Percentiles rank a stretch among this genome's conserved stretches.
Conservation (phyloP, 2,888 invertebrate species). For the Physocephala rufipes region DNA sequence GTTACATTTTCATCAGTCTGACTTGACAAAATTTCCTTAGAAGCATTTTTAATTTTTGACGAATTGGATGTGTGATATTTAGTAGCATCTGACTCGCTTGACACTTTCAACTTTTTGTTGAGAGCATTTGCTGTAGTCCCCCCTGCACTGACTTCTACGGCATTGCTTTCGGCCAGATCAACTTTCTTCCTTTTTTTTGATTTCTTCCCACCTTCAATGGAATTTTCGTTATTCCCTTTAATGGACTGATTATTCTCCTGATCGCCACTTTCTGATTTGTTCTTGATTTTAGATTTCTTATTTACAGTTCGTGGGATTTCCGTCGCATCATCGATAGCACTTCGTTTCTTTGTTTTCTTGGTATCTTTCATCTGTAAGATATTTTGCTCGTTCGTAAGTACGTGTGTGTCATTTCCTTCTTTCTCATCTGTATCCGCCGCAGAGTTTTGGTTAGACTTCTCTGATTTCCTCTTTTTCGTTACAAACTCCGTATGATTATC, state of each 20-base stretch:
- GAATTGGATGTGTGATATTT: no score
- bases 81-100: no score
- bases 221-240: not conserved
- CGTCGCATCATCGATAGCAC: not conserved
- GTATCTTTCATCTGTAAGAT: not conserved
- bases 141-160: conserved; percentile 63
- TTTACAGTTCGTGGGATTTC: not conserved
- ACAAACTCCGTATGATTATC: no score
- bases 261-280: not conserved
- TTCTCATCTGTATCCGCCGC: no score
- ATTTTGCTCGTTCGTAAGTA: no score
- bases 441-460: no score
- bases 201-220: not conserved
- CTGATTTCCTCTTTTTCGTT: no score
- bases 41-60: no score
- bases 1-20: no score
- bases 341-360: conserved; percentile 40
- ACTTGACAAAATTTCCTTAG: no score
- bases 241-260: not conserved
- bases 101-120: not conserved
- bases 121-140: conserved; percentile 39
- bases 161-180: conserved; percentile 56
- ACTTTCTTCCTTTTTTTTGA: conserved; percentile 64
- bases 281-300: conserved; percentile 21
- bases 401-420: no score